Evolutionary conservation across 2,113 vertebrate species (phyloP).

Genomic region (Ceyx margarethae): DNA sequence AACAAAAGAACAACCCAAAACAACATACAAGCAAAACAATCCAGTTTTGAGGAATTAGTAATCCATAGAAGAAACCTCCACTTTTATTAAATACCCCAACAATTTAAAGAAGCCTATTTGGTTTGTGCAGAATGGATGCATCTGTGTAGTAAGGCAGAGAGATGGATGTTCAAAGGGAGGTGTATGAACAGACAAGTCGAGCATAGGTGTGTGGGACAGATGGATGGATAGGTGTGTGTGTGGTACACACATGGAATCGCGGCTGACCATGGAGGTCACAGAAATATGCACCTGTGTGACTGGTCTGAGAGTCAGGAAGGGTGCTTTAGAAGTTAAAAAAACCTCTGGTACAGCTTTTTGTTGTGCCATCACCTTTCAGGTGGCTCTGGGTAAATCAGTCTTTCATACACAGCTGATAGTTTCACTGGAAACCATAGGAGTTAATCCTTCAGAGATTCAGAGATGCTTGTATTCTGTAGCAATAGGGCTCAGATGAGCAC

Average conservation of each 20-base stretch:
- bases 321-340: not conserved
- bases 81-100: not conserved
- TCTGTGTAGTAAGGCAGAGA: not conserved
- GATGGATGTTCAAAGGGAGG: not conserved
- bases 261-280: not conserved
- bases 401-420: not conserved
- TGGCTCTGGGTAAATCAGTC: not conserved
- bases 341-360: not conserved
- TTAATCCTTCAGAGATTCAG: not conserved
- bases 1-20: not conserved
- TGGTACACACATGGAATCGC: not conserved
- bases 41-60: not conserved
- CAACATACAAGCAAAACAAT: not conserved
- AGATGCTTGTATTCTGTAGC: not conserved
- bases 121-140: not conserved
- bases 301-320: not conserved
- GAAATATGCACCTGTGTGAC: not conserved
- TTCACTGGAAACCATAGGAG: not conserved
- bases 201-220: not conserved
- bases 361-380: not conserved
- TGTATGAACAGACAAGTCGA: not conserved
- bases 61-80: not conserved
- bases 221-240: not conserved
- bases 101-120: not conserved
- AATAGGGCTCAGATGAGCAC: not conserved